phyloP scores from a whole-genome alignment of 2,797 vertebrate genomes.

The Esox masquinongy region DNA sequence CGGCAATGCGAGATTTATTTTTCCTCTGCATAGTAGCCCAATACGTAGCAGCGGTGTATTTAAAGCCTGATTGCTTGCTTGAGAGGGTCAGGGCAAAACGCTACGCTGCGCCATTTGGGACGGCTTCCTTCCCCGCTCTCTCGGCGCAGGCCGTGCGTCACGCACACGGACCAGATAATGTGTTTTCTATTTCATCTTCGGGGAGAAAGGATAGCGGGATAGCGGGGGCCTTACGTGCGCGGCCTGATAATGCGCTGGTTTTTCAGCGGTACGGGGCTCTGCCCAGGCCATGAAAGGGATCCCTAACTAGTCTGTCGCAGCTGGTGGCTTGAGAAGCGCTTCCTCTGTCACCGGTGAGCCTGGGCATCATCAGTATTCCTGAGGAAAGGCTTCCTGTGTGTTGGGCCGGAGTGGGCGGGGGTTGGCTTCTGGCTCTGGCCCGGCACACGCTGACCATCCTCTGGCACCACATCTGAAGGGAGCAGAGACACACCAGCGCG shows the following conservation, averaged over 20 bases:
- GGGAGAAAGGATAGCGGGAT: slow-evolving; percentile 31
- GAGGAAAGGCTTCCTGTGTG: slow-evolving; percentile 75
- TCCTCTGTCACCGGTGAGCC: slow-evolving; percentile 72
- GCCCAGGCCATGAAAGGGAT: slow-evolving; percentile 72
- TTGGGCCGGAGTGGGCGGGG: slow-evolving; percentile 32
- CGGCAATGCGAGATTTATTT: slow-evolving; percentile 36
- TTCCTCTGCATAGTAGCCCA: slow-evolving; percentile 38
- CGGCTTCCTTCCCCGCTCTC: slow-evolving; percentile 28
- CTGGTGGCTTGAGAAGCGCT: slow-evolving; percentile 78
- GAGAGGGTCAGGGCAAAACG: slow-evolving; percentile 17
- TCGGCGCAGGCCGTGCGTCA: slow-evolving; percentile 35
- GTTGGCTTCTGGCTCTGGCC: slow-evolving; percentile 51
- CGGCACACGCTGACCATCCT: slow-evolving; percentile 66
- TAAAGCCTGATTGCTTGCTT: slow-evolving; percentile 36
- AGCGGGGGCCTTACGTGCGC: slow-evolving; percentile 54
- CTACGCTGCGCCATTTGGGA: slow-evolving; percentile 16
- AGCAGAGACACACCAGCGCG: slow-evolving; percentile 24
- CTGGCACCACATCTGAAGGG: slow-evolving; percentile 70
- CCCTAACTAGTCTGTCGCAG: slow-evolving; percentile 74
- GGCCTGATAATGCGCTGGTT: slow-evolving; percentile 66
- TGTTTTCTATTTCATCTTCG: slow-evolving; percentile 65
- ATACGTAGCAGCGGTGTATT: slow-evolving; percentile 12
- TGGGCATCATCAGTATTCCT: slow-evolving; percentile 77
- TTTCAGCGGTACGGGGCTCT: slow-evolving; percentile 55
- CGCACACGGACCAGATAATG: slow-evolving; percentile 54